These are phyloP conservation scores for Gymnogyps californianus DNA, from an alignment of 2,113 vertebrate species.

Conservation along the genomic window DNA sequence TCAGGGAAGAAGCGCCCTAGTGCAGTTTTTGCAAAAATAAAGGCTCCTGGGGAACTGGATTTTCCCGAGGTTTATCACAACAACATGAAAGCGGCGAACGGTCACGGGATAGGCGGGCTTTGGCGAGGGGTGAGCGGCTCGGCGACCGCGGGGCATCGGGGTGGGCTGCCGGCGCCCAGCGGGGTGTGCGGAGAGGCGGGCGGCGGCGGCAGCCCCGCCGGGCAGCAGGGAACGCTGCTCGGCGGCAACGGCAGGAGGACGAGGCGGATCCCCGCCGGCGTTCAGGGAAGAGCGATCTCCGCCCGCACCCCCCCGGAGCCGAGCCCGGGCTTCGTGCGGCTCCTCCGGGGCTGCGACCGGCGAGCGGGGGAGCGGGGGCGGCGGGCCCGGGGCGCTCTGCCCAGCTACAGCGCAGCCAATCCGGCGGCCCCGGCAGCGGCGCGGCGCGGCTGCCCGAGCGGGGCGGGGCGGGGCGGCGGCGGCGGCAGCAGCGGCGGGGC, in stretches of 20 bases:
- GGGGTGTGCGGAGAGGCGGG: background rate
- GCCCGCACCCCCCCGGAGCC: background rate
- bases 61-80: background rate
- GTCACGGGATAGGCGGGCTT: background rate
- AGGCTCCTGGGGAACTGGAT: background rate
- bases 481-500: background rate
- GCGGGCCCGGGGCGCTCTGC: constrained; percentile 42
- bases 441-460: background rate
- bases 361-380: background rate
- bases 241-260: no score
- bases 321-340: background rate
- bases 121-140: background rate
- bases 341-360: background rate
- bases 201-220: background rate
- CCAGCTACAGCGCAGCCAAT: constrained; percentile 76
- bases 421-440: constrained; percentile 30
- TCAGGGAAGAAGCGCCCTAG: background rate
- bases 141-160: no score
- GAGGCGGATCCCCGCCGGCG: background rate
- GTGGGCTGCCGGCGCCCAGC: background rate
- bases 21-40: no score
- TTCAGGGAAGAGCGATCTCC: no score
- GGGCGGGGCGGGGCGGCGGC: background rate
- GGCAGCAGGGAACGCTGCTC: no score
- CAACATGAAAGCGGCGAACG: background rate